phyloP scores from a whole-genome alignment of 2,797 vertebrate species.

The Enteromius paludinosus region DNA sequence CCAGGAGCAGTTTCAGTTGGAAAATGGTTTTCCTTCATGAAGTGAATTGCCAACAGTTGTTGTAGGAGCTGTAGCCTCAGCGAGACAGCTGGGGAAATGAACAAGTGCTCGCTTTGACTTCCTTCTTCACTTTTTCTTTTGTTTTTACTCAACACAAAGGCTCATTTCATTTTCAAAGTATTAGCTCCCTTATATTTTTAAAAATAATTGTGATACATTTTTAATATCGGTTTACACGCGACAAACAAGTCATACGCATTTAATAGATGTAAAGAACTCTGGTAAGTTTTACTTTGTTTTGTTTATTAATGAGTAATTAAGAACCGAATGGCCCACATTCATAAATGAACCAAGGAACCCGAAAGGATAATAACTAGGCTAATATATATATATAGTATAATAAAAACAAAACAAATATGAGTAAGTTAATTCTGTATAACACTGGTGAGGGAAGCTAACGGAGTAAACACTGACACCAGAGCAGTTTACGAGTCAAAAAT shows the following conservation, averaged over 20 bases:
- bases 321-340: not conserved
- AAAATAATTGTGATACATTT: not conserved
- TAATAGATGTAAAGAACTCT: not conserved
- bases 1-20: constrained; percentile 56
- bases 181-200: not conserved
- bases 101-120: constrained; percentile 15
- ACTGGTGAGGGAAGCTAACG: not conserved
- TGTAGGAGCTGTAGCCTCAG: not conserved
- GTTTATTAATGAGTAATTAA: not conserved
- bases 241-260: not conserved
- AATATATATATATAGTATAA: not conserved
- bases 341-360: not conserved
- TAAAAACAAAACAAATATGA: not conserved
- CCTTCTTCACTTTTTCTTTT: not conserved
- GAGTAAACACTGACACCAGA: not conserved
- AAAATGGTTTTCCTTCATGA: constrained; percentile 35
- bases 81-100: constrained; percentile 17
- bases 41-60: constrained; percentile 9
- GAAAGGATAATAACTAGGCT: not conserved
- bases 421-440: not conserved
- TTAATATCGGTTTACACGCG: not conserved
- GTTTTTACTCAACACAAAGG: not conserved
- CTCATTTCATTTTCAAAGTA: not conserved
- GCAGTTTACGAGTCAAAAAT: not conserved
- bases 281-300: not conserved